Percentiles rank a stretch among this genome's conserved stretches.
These are phyloP conservation scores for Avahi laniger DNA, from an alignment of 2,797 vertebrate genomes.

Conservation along the genomic window DNA sequence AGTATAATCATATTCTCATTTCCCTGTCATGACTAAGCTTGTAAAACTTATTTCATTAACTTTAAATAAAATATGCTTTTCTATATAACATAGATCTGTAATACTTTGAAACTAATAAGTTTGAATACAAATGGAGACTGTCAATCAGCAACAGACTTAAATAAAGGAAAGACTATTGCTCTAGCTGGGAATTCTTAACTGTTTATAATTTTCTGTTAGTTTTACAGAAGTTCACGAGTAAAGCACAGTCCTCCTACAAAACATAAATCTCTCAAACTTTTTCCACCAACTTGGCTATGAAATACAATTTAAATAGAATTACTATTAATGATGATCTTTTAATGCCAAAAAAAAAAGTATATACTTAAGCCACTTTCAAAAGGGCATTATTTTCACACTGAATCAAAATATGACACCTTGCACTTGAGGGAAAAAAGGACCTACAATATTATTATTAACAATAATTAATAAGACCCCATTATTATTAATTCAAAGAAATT, in stretches of 20 bases:
- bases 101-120: not conserved
- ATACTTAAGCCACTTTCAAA: not conserved
- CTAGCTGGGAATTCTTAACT: conserved; percentile 1
- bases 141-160: conserved; percentile 26
- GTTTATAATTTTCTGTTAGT: conserved; percentile 45
- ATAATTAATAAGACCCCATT: not conserved
- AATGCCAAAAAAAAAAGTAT: not conserved
- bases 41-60: not conserved
- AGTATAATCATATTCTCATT: not conserved
- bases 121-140: conserved; percentile 6
- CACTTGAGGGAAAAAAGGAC: rapidly evolving
- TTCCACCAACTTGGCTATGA: not conserved
- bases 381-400: not conserved
- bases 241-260: not conserved
- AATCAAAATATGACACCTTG: not conserved
- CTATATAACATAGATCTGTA: not conserved
- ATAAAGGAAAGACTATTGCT: conserved; percentile 69
- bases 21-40: not conserved
- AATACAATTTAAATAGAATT: not conserved
- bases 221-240: not conserved
- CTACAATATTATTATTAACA: not conserved
- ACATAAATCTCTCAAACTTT: not conserved
- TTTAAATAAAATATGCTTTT: not conserved
- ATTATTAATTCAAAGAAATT: not conserved
- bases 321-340: not conserved